These are phyloP conservation scores for Pelvicachromis taeniatus DNA, from an alignment of 2,113 vertebrate genomes.

Conservation along the genomic window DNA sequence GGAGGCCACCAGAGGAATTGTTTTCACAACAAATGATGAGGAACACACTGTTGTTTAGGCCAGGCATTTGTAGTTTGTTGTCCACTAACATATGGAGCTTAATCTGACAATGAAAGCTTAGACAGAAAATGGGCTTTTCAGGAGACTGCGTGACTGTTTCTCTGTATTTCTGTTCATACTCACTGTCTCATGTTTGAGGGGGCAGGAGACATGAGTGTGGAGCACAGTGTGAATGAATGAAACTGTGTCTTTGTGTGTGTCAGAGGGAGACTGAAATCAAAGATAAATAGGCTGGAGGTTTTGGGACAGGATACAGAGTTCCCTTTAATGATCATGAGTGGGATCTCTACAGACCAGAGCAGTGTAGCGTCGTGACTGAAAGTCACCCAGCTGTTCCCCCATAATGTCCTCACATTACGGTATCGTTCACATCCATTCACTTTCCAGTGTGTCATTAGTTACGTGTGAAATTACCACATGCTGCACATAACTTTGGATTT, in stretches of 20 bases:
- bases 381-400: constrained; percentile 58
- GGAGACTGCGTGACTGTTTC: neutral
- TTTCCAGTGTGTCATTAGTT: constrained; percentile 25
- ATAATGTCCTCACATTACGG: constrained; percentile 31
- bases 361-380: constrained; percentile 34
- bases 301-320: constrained; percentile 78
- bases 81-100: constrained; percentile 77
- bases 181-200: neutral
- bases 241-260: neutral
- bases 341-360: constrained; percentile 58
- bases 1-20: constrained; percentile 81
- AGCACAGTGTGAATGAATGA: neutral
- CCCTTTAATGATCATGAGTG: constrained; percentile 70
- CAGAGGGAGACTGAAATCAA: constrained; percentile 51
- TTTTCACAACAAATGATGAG: constrained; percentile 91
- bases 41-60: constrained; percentile 85
- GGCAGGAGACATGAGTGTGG: neutral
- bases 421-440: constrained; percentile 41
- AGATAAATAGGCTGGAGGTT: constrained; percentile 78
- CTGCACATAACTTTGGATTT: constrained; percentile 34
- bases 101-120: constrained; percentile 75
- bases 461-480: constrained; percentile 17
- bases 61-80: constrained; percentile 84
- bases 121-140: constrained; percentile 4
- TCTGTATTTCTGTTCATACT: neutral